Conservation (phyloP, 2,888 invertebrate species). For the Biston stratarius region DNA sequence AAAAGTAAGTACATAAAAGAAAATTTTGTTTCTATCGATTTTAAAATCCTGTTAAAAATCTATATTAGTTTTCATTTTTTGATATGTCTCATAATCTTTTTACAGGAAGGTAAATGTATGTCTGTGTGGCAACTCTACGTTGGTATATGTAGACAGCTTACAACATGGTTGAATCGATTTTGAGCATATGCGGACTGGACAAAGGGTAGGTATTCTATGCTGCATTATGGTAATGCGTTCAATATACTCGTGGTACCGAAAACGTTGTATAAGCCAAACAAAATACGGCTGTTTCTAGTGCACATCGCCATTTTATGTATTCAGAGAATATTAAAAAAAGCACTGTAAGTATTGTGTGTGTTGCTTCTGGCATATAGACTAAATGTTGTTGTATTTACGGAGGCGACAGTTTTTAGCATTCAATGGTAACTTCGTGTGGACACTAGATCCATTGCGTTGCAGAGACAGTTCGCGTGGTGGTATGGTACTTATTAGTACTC, state of each 20-base stretch:
- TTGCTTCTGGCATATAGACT: no score
- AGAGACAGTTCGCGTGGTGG: no score
- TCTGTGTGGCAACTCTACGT: constrained; percentile 16
- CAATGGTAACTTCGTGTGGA: no score
- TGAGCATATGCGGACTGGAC: constrained; percentile 54
- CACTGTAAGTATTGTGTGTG: background rate
- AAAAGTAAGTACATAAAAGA: no score
- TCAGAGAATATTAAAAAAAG: background rate
- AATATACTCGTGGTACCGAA: constrained; percentile 43
- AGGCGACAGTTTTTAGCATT: no score
- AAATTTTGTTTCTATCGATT: no score
- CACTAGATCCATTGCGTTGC: no score
- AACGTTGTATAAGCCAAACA: constrained; percentile 15
- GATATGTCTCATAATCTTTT: background rate
- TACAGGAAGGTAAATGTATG: background rate
- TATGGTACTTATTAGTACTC: no score
- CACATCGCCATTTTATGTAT: constrained; percentile 8
- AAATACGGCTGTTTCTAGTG: constrained; percentile 40
- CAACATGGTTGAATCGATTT: constrained; percentile 54
- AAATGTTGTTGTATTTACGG: no score
- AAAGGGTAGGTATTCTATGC: constrained; percentile 51
- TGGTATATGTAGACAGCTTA: constrained; percentile 14
- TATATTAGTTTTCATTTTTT: no score
- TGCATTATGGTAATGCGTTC: constrained; percentile 62
- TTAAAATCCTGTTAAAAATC: no score